Conservation (phyloP, 2,888 invertebrate genomes). For the Pterostichus madidus region DNA sequence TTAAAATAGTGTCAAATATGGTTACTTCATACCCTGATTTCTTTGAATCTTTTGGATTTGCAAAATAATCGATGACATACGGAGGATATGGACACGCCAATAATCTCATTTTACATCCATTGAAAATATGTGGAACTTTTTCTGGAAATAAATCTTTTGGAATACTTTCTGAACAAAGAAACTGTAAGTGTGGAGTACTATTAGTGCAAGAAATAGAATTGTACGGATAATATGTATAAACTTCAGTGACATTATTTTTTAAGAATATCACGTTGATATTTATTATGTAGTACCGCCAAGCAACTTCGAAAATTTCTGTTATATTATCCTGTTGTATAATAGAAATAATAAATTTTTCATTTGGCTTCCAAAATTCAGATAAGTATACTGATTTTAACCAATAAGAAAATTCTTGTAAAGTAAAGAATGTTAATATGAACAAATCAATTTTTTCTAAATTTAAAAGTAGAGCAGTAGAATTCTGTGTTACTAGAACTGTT, state of each 20-base stretch:
- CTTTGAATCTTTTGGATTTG: constrained; percentile 13
- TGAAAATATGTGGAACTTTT: constrained; percentile 64
- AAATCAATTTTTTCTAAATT: constrained; percentile 2
- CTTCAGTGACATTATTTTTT: neutral
- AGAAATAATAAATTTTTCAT: constrained; percentile 44
- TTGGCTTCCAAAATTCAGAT: constrained; percentile 55
- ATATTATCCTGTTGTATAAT: constrained; percentile 12
- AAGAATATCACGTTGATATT: constrained; percentile 22
- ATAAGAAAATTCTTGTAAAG: neutral
- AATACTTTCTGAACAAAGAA: constrained; percentile 18
- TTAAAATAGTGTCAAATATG: constrained; percentile 67
- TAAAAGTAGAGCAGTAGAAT: neutral
- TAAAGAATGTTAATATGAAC: constrained; percentile 14
- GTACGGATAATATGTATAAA: constrained; percentile 47
- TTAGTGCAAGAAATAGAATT: neutral
- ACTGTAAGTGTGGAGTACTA: neutral
- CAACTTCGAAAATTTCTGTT: constrained; percentile 35
- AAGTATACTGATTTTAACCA: constrained; percentile 14
- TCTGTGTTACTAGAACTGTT: neutral
- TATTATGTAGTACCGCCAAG: constrained; percentile 45
- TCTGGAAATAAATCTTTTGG: constrained; percentile 32
- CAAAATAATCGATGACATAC: constrained; percentile 68
- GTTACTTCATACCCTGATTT: constrained; percentile 70
- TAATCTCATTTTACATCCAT: constrained; percentile 68
- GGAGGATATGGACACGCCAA: constrained; percentile 67